phyloP scores from a whole-genome alignment of 2,113 vertebrate genomes.

The Motacilla tschutschensis region DNA sequence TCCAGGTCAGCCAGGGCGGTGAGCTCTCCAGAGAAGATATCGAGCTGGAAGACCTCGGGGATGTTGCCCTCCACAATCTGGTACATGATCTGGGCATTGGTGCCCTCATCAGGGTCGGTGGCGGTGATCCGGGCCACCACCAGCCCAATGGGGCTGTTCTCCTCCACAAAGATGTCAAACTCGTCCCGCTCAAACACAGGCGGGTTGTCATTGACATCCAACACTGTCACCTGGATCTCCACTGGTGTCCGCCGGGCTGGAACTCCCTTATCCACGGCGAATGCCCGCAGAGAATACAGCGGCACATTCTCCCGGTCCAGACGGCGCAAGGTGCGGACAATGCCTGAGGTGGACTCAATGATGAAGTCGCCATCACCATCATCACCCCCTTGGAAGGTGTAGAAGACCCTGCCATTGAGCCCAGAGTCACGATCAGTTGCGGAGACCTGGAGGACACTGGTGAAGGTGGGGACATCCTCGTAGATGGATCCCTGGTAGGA shows the following conservation, averaged over 20 bases:
- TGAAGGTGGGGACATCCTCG: constrained; percentile 90
- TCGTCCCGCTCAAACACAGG: constrained; percentile 92
- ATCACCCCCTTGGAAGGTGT: constrained; percentile 92
- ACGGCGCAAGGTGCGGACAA: constrained; percentile 87
- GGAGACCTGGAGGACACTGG: constrained; percentile 91
- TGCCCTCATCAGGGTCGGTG: constrained; percentile 92
- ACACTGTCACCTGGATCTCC: constrained; percentile 84
- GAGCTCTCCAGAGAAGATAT: constrained; percentile 95
- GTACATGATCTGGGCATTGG: constrained; percentile 97
- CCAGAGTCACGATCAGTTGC: constrained; percentile 91
- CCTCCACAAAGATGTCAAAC: constrained; percentile 92
- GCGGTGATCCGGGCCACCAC: constrained; percentile 89
- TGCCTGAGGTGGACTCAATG: constrained; percentile 93
- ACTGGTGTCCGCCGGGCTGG: constrained; percentile 82
- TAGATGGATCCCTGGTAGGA: constrained; percentile 87
- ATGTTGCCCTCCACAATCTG: constrained; percentile 97
- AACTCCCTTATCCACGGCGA: constrained; percentile 88
- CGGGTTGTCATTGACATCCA: constrained; percentile 95
- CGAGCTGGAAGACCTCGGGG: constrained; percentile 93
- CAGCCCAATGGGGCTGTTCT: constrained; percentile 93
- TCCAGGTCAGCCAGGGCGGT: constrained; percentile 90
- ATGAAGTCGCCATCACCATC: constrained; percentile 94
- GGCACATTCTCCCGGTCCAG: constrained; percentile 92
- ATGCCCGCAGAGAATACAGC: constrained; percentile 81
- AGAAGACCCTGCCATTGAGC: constrained; percentile 90